A percentile compares a stretch with the other conserved stretches of the same genome.
These are phyloP conservation scores for Chaetops frenatus DNA, from an alignment of 2,113 vertebrate species.

Conservation along the genomic window DNA sequence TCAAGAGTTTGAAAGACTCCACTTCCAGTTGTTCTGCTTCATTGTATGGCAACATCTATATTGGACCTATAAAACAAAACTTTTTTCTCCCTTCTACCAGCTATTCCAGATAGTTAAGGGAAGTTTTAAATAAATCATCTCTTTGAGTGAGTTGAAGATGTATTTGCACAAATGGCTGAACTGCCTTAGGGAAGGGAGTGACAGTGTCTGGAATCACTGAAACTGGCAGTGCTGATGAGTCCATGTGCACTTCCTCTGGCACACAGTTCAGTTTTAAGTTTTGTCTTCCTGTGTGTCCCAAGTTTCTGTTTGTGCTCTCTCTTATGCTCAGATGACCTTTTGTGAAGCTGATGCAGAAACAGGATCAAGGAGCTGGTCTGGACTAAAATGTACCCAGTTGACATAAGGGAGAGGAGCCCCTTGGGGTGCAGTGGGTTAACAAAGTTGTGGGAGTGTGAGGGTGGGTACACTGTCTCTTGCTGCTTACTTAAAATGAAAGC, in stretches of 20 bases:
- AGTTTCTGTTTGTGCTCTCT: background rate
- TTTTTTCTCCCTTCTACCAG: background rate
- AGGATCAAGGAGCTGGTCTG: background rate
- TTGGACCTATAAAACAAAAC: background rate
- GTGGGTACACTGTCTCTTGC: background rate
- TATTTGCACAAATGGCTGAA: background rate
- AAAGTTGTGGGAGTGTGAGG: background rate
- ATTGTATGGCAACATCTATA: background rate
- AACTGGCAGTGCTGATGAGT: background rate
- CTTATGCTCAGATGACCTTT: background rate
- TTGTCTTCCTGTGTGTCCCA: background rate
- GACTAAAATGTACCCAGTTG: background rate
- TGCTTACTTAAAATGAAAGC: background rate
- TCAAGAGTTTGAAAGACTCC: background rate
- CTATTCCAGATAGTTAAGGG: background rate
- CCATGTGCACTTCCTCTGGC: background rate
- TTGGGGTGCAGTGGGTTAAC: background rate
- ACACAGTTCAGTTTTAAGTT: background rate
- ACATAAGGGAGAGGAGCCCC: background rate
- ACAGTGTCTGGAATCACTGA: background rate
- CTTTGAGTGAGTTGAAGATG: background rate
- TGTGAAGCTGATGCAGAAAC: background rate
- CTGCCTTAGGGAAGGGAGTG: background rate
- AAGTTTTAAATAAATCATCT: background rate
- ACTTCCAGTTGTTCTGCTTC: background rate